Conservation (phyloP, 2,113 vertebrate species). For the Labrus mixtus region DNA sequence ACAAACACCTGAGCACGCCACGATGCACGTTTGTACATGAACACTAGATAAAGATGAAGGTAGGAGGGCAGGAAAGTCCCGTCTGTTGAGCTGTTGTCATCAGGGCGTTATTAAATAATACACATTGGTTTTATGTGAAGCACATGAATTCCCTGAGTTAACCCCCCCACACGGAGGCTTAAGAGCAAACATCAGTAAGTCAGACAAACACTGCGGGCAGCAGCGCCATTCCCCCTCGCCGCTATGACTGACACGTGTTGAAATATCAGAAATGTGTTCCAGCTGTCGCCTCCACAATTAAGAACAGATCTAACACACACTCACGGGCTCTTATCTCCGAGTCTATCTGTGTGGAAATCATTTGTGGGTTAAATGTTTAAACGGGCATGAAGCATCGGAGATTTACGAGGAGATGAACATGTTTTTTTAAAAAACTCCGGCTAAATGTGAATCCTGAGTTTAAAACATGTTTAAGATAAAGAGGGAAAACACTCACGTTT, state of each 20-base stretch:
- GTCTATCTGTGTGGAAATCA: conserved; percentile 34
- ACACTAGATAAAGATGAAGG: too few relatives aligned
- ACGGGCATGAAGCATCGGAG: conserved; percentile 32
- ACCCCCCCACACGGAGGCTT: conserved; percentile 15
- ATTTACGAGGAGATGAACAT: not conserved
- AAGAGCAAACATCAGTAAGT: conserved; percentile 26
- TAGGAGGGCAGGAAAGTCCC: too few relatives aligned
- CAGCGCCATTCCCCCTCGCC: conserved; percentile 1
- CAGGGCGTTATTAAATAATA: too few relatives aligned
- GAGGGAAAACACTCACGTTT: too few relatives aligned
- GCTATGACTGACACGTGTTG: conserved; percentile 59
- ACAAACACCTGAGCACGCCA: too few relatives aligned
- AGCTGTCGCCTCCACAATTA: conserved; percentile 56
- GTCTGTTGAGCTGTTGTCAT: too few relatives aligned
- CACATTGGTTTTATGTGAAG: too few relatives aligned
- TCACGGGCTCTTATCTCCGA: not conserved
- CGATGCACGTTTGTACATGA: too few relatives aligned
- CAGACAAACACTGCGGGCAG: conserved; percentile 36
- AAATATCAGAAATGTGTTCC: conserved; percentile 67
- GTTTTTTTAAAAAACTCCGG: not conserved
- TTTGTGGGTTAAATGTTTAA: conserved; percentile 41
- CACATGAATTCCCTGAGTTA: conserved; percentile 16
- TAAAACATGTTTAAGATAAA: too few relatives aligned
- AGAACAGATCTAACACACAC: conserved; percentile 22
- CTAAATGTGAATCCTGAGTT: too few relatives aligned